Conservation (phyloP, 2,797 vertebrate species). For the Columba guinea region DNA sequence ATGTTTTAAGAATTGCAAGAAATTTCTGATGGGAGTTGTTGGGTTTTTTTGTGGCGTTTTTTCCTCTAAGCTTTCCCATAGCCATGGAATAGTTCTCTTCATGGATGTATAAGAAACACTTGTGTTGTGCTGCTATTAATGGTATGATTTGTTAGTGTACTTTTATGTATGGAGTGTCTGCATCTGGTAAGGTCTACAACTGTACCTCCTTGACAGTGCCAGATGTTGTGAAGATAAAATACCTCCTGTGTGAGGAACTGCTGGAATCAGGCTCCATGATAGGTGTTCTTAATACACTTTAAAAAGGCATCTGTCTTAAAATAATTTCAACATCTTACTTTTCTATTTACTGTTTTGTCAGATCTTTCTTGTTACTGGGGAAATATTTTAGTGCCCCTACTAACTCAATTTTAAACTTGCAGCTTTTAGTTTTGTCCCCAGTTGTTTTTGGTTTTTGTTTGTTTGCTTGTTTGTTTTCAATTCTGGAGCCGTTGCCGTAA, state of each 20-base stretch:
- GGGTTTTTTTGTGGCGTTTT: background rate
- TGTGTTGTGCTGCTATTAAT: constrained; percentile 42
- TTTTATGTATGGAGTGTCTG: constrained; percentile 71
- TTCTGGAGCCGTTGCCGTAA: background rate
- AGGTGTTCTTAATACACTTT: constrained; percentile 76
- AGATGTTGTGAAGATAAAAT: constrained; percentile 81
- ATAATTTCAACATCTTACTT: constrained; percentile 77
- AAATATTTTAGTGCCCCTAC: constrained; percentile 13
- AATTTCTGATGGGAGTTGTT: background rate
- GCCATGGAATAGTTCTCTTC: constrained; percentile 22
- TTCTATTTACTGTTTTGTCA: constrained; percentile 66
- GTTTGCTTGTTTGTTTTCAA: background rate
- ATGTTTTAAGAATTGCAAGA: constrained; percentile 21
- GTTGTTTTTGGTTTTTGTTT: rapidly evolving
- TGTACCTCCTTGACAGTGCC: constrained; percentile 75
- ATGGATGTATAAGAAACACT: constrained; percentile 66
- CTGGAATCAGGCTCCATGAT: constrained; percentile 64
- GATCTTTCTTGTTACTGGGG: background rate
- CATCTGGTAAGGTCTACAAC: constrained; percentile 73
- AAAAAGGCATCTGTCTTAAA: constrained; percentile 80
- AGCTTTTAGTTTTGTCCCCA: background rate
- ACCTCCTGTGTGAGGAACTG: constrained; percentile 75
- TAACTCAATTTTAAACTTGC: background rate
- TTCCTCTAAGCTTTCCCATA: constrained; percentile 15
- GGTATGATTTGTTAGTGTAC: constrained; percentile 73